Evolutionary conservation across 92 coral and sea anemone genomes (phyloP), one percentile per base, ranked within the genome.

Genomic region (Porites cylindrica): DNA sequence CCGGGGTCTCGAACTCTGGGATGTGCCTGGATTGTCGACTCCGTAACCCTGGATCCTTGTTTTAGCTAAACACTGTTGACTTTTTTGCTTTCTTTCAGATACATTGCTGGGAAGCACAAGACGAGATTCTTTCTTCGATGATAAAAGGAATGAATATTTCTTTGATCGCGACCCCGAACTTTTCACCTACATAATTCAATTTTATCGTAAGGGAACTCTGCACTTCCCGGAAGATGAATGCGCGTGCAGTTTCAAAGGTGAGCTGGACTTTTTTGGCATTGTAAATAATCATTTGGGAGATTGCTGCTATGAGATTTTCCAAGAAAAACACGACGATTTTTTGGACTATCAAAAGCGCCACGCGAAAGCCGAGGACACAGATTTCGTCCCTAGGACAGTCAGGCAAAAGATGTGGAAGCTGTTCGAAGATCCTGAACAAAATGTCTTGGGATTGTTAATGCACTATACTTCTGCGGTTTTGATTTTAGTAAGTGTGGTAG

Each of bases 131-230:
- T 97, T 91, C 83, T 97, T 92, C 90, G 99, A 97, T 85, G 56
- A 91, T 50, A 75, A 59, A 54, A 88, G 90, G 69, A 89, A 92
- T 52, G 98, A 97, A 76, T 97, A 92, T 81, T 97, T 97, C 86
- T 97, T 97, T 61, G 99, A 97, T 77, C 97, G 99, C 2, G 99
- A 97, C 64, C 99, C 99, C 0, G 99, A 97, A 51, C 91, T 97
- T 16, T 97, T 97, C 87, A 91, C 92, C 20, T 94, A 97, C 85
- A 96, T 97, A 72, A 86, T 97, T 21, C 93, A 91, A 72, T 97
- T 93, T 77, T 97, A 97, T 85, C 92, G 98, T 24, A 95, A 92
- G 2, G 99, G 99, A 10, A 94, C 94, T 26, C 98, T 97, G 29
- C 99, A 97, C 43, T 97, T 86, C 19, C 99, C 99, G 17, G 98